A percentile compares a stretch with the other conserved stretches of the same genome.
phyloP scores from a whole-genome alignment of 53 echinoderm and acorn worm genomes.

The Echinarachnius parma region DNA sequence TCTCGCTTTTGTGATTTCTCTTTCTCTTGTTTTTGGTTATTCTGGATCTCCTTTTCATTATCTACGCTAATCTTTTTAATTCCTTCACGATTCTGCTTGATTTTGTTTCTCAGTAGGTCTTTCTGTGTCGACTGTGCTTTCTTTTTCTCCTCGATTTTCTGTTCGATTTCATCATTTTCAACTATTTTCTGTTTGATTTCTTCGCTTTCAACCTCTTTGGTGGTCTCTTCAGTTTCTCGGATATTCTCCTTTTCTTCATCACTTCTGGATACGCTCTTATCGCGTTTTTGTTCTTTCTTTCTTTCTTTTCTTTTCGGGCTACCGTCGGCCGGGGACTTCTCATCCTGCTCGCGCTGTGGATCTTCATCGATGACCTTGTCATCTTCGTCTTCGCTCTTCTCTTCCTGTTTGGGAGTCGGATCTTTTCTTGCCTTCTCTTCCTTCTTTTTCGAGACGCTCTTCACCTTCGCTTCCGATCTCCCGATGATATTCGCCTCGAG shows the following conservation, averaged over 20 bases:
- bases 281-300: too few species aligned
- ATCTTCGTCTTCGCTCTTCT: too few species aligned
- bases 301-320: too few species aligned
- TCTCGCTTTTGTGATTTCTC: neutral
- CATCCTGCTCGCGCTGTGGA: neutral
- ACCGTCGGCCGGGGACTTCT: neutral
- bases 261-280: too few species aligned
- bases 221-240: neutral
- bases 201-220: constrained; percentile 4
- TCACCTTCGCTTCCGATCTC: constrained; percentile 18
- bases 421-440: constrained; percentile 1
- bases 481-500: constrained; percentile 23
- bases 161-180: neutral
- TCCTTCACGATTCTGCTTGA: neutral
- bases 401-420: too few species aligned
- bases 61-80: neutral
- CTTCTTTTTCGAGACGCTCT: constrained; percentile 18
- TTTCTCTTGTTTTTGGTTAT: neutral
- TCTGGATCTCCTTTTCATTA: neutral
- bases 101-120: neutral
- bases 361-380: too few species aligned
- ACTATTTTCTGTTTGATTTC: neutral
- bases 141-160: neutral
- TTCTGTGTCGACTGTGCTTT: neutral
- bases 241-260: neutral